These are phyloP conservation scores for Myiopsitta monachus DNA, from an alignment of 2,113 vertebrate genomes.

Conservation along the genomic window DNA sequence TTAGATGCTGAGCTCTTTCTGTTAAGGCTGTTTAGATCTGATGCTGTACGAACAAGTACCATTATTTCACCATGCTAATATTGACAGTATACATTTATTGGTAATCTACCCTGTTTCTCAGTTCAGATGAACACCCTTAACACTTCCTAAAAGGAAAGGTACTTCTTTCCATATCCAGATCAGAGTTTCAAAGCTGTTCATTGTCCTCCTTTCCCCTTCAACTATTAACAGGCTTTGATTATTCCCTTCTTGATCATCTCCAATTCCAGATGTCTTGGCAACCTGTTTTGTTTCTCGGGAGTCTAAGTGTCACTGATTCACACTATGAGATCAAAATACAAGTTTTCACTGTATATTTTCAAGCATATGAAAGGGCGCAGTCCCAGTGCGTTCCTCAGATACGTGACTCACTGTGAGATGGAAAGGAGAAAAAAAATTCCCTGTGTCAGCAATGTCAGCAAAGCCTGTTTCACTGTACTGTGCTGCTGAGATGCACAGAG, in stretches of 20 bases:
- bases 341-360: neutral
- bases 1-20: neutral
- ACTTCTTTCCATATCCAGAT: neutral
- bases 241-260: neutral
- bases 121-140: neutral
- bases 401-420: neutral
- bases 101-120: neutral
- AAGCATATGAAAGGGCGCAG: neutral
- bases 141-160: neutral
- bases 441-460: neutral
- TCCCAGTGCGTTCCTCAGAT: neutral
- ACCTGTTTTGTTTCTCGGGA: neutral
- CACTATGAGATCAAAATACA: neutral
- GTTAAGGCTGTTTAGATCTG: neutral
- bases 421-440: neutral
- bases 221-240: neutral
- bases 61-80: neutral
- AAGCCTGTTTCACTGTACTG: neutral
- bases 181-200: neutral
- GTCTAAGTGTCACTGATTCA: neutral
- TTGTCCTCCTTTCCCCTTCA: neutral
- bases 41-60: neutral
- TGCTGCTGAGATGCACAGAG: neutral
- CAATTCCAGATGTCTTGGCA: neutral
- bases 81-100: neutral